Base-by-base conservation (phyloP, 1,140 invertebrate species). In the Heliconius himera region DNA sequence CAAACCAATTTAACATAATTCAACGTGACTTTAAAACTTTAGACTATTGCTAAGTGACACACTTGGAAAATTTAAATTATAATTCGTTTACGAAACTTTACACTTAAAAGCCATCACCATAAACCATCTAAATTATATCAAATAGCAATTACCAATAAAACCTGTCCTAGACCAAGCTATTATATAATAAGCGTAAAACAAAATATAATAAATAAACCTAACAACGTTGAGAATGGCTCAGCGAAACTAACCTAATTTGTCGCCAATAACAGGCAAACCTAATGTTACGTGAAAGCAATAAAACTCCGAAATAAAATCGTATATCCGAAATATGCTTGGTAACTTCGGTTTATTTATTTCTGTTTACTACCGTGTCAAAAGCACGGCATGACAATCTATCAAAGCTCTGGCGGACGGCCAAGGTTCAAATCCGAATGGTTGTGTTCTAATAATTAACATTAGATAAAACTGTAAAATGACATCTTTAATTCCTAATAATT, bases 341-440 rank as follows among this genome's bases (percentile, higher is more conserved):
- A 77, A 66, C 78, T 81, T 84, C 82, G 74, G 73, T 73, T 85
- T 88, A 88, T 90, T 90, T 91, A 89, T 93, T 93, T 91, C 89
- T 91, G 88, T 93, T 91, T 90, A 90, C 86, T 87, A 84, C 84
- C 83, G 82, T 86, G 89, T 91, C 89, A 90, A 89, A 88, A 81
- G 87, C 88, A 90, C 85, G 84, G 84, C 87, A 81, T 70, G 84
- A 82, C 88, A 84, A 90, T 91, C 89, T 91, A 89, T 90, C 89
- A 89, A 85, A 85, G 86, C 87, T 51, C 87, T 93, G 91, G 91
- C 89, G 87, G 83, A 49, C 70, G 51, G 90, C 91, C 91, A 93
- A 90, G 79, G 87, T 66, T 66, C 60, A 66, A 26, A 66, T 66
- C 60, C 22, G 26, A 26, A 26, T 66, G 22, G 60, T 66, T 66